Conservation (phyloP, 2,888 invertebrate genomes). For the Drosophila mulleri region DNA sequence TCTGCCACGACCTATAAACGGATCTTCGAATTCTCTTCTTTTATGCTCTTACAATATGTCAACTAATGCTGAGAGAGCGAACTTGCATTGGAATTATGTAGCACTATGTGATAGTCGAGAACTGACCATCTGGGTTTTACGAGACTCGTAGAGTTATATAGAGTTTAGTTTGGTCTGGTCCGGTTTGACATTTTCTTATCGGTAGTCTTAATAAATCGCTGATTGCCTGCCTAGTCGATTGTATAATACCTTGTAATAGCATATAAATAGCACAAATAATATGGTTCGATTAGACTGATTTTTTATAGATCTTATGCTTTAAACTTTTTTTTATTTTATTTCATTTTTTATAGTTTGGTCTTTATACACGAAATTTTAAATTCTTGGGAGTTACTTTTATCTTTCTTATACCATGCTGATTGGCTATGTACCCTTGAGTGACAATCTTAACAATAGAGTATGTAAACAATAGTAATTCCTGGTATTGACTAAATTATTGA, state of each 20-base stretch:
- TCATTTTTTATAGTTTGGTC: no score
- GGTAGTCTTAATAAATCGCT: slow-evolving; percentile 22
- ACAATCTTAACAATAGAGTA: neutral
- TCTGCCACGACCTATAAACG: slow-evolving; percentile 25
- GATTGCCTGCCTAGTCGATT: neutral
- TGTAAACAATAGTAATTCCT: slow-evolving; percentile 18
- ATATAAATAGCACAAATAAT: neutral
- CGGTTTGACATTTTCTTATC: slow-evolving; percentile 47
- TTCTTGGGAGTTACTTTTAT: neutral
- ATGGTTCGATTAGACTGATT: neutral
- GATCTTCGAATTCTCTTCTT: slow-evolving; percentile 22
- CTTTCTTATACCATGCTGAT: neutral
- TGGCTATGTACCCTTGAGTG: neutral
- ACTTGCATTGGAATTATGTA: neutral
- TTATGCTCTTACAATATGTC: slow-evolving; percentile 1
- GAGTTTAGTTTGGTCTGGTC: slow-evolving; percentile 22
- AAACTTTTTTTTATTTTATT: no score
- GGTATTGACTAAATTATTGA: slow-evolving; percentile 20
- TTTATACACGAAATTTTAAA: no score
- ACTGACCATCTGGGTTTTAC: neutral
- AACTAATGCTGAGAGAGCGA: slow-evolving; percentile 42
- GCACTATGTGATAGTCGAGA: neutral
- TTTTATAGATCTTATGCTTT: no score
- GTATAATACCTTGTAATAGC: slow-evolving; percentile 24
- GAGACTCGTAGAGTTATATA: slow-evolving; percentile 4